Conservation (phyloP, 2,888 invertebrate species). For the Aphodius sticticus region DNA sequence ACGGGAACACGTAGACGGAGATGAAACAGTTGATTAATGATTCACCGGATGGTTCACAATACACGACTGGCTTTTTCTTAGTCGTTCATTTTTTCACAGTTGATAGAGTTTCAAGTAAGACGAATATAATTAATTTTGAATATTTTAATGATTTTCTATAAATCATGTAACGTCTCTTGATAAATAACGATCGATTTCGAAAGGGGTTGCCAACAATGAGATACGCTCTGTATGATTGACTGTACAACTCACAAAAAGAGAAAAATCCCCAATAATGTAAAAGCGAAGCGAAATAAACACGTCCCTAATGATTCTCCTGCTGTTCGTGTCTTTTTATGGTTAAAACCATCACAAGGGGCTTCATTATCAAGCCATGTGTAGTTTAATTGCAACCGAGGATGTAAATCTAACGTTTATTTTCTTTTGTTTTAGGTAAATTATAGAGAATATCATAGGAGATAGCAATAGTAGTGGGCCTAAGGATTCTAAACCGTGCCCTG, state of each 20-base stretch:
- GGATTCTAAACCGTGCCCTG: neutral
- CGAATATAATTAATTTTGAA: constrained; percentile 43
- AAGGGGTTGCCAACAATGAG: constrained; percentile 32
- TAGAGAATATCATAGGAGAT: neutral
- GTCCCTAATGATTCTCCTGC: neutral
- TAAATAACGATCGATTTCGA: neutral
- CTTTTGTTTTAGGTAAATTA: neutral
- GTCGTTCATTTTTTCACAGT: constrained; percentile 41
- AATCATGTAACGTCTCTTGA: constrained; percentile 32
- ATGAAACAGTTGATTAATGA: constrained; percentile 40
- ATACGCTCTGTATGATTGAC: neutral
- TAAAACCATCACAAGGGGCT: neutral
- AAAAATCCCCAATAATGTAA: neutral
- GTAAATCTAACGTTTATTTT: neutral
- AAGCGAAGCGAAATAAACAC: neutral
- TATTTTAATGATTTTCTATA: constrained; percentile 43
- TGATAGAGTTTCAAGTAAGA: constrained; percentile 38
- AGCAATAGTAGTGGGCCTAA: neutral
- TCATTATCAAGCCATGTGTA: neutral
- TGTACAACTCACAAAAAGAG: neutral
- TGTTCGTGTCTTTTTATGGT: neutral
- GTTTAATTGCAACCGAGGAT: neutral
- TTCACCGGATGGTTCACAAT: constrained; percentile 40
- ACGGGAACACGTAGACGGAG: neutral
- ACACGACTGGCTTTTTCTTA: constrained; percentile 28